Evolutionary conservation across 2,797 vertebrate species (phyloP), one percentile per base, ranked within the genome.

Genomic region (Parambassis ranga): DNA sequence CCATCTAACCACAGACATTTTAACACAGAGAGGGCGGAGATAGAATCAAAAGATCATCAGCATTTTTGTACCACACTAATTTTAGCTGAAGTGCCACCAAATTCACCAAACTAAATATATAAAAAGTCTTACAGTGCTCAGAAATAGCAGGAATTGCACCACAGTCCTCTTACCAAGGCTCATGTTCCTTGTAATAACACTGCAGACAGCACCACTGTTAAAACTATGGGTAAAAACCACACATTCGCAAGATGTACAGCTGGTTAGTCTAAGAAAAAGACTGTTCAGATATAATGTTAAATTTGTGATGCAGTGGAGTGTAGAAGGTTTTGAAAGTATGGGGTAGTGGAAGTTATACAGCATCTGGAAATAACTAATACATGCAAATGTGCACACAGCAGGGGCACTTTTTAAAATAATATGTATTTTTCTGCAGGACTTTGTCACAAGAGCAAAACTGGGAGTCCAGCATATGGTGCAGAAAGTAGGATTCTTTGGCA

Each of bases 401-500:
- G 20, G 32, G 30, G 6, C 36, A 8, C 44, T 51, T 43, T 60
- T 39, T 33, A 11, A 42, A n/a, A 36, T 9, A 1, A n/a, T n/a
- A n/a, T n/a, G n/a, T n/a, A n/a, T n/a, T n/a, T 65, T 15, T 75
- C 84, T 73, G 38, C 75, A 99, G 96, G 97, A 97, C 56, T 95
- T 98, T 85, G 94, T 93, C 59, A 94, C 97, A 44, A 94, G 97
- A 85, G 96, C 96, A 1, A 98, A 97, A 55, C 71, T 98, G 75
- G 95, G 95, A 2, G 92, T 98, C 63, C 97, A 99, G 87, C 98
- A 97, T 41, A 93, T 99, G 89, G 96, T 99, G 47, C 97, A 99
- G 89, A 98, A 91, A 89, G 95, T 99, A 27, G 98, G 97, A 15
- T 99, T 99, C 90, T 95, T 99, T 23, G 98, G 98, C 62, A 99